A percentile compares a stretch with the other conserved stretches of the same genome.
These are phyloP conservation scores for Emydura subglobosa DNA, from an alignment of 2,113 vertebrate species.

Conservation along the genomic window DNA sequence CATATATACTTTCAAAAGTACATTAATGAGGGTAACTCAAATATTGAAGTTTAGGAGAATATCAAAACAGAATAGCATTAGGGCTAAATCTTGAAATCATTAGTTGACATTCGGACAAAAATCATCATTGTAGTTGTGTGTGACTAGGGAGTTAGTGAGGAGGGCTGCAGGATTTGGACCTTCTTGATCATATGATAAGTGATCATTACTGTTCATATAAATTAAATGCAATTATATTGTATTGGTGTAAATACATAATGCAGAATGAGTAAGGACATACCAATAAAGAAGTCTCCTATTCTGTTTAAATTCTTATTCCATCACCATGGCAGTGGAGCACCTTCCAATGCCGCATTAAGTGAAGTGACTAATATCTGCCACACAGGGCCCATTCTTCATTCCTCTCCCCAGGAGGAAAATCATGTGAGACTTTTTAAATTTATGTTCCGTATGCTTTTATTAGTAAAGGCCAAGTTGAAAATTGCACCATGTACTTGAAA, in stretches of 20 bases:
- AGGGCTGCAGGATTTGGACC: not conserved
- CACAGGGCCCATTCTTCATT: fast-evolving
- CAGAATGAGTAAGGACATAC: not conserved
- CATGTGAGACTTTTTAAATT: not conserved
- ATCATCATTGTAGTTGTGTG: not conserved
- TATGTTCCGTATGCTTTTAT: not conserved
- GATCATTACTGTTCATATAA: not conserved
- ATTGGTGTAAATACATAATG: not conserved
- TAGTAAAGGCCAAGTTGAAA: not conserved
- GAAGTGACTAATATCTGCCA: not conserved
- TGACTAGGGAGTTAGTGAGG: fast-evolving
- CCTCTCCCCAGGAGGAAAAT: not conserved
- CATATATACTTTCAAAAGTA: not conserved
- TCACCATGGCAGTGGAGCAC: fast-evolving
- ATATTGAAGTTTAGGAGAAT: not conserved
- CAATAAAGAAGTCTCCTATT: not conserved
- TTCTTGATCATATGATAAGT: not conserved
- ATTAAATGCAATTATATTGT: fast-evolving
- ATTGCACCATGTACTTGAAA: not conserved
- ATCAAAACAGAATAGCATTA: not conserved
- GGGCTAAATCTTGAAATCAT: not conserved
- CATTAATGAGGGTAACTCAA: not conserved
- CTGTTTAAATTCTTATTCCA: not conserved
- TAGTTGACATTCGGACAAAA: fast-evolving
- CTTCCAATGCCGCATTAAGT: not conserved